Percentiles rank a stretch among this genome's conserved stretches.
These are phyloP conservation scores for Hypothenemus hampei DNA, from an alignment of 1,140 invertebrate genomes.

Conservation along the genomic window DNA sequence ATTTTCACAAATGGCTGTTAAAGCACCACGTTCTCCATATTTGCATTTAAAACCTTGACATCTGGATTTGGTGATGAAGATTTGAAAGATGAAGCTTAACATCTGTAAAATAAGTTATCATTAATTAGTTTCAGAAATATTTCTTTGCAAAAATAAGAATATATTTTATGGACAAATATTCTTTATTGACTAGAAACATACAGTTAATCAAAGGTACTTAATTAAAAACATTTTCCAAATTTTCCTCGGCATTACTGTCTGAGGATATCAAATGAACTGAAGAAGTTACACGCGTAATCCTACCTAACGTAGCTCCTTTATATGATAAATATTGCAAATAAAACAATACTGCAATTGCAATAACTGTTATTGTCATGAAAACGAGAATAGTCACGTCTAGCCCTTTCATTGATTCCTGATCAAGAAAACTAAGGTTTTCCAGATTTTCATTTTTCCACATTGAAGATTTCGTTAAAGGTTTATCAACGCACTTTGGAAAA, in stretches of 20 bases:
- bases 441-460: not conserved
- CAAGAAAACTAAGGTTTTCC: no score
- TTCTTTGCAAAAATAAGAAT: no score
- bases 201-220: not conserved
- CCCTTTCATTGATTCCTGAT: conserved; percentile 5
- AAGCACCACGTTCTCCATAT: conserved; percentile 40
- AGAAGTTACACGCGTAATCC: conserved; percentile 22
- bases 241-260: conserved; percentile 12
- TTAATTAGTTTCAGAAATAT: no score
- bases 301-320: conserved; percentile 17
- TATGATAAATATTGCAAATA: conserved; percentile 36
- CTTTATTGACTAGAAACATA: no score
- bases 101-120: no score
- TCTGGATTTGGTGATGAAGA: no score
- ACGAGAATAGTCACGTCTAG: conserved; percentile 25
- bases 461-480: conserved; percentile 4
- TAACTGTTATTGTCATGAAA: conserved; percentile 28
- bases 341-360: conserved; percentile 32
- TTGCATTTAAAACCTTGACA: no score
- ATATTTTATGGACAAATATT: no score
- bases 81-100: no score
- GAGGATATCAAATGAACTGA: conserved; percentile 28
- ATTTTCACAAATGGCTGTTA: conserved; percentile 42
- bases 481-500: conserved; percentile 26
- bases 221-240: not conserved